These are phyloP conservation scores for Zophobas morio DNA, from an alignment of 1,140 invertebrate genomes.

Conservation along the genomic window DNA sequence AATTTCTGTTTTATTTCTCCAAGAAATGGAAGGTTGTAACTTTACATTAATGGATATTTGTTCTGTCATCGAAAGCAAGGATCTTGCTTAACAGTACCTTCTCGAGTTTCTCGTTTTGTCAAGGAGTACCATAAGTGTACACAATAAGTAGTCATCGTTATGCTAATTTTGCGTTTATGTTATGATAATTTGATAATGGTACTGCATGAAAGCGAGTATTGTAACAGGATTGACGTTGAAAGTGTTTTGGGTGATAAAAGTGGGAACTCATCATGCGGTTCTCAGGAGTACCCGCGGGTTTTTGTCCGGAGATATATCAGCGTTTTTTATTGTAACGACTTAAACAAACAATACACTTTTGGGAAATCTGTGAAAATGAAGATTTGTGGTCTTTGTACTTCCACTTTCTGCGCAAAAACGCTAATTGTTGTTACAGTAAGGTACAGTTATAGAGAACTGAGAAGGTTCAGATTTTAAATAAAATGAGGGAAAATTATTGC, in stretches of 20 bases:
- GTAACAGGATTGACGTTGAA: background rate
- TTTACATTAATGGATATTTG: slow-evolving; percentile 34
- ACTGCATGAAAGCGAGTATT: slow-evolving; percentile 1
- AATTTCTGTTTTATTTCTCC: slow-evolving; percentile 32
- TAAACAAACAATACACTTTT: no score
- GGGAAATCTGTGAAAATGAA: no score
- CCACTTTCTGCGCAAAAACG: no score
- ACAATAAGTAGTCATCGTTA: slow-evolving; percentile 22
- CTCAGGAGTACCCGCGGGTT: no score
- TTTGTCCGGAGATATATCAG: no score
- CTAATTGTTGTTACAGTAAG: no score
- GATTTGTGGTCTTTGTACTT: no score
- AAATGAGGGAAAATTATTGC: no score
- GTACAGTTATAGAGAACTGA: no score
- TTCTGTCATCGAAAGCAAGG: slow-evolving; percentile 29
- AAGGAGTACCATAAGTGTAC: slow-evolving; percentile 15
- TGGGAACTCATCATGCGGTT: background rate
- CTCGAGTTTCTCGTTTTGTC: slow-evolving; percentile 16
- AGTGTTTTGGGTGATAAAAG: slow-evolving; percentile 2
- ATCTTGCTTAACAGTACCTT: slow-evolving; percentile 26
- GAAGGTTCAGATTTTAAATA: no score
- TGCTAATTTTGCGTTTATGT: slow-evolving; percentile 21
- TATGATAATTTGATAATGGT: slow-evolving; percentile 13
- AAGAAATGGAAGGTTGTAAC: slow-evolving; percentile 32
- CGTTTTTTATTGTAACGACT: no score